Evolutionary conservation across 2,888 invertebrate genomes (phyloP).

Genomic region (Acleris laterana): DNA sequence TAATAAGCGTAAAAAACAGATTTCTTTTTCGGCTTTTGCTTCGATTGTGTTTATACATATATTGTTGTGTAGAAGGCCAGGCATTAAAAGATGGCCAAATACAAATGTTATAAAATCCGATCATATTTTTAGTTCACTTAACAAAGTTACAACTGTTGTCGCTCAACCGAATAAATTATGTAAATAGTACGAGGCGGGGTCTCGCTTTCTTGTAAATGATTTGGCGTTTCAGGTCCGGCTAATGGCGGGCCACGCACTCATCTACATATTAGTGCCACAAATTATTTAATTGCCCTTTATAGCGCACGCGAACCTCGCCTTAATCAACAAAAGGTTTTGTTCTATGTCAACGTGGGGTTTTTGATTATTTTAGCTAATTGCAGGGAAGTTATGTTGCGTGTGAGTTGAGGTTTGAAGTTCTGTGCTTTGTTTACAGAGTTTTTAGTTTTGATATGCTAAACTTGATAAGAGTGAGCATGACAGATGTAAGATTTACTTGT

Average conservation of each 20-base stretch:
- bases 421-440: no score
- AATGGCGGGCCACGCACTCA: conserved; percentile 65
- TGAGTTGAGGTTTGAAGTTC: not conserved
- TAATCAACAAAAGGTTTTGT: conserved; percentile 36
- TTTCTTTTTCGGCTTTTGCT: no score
- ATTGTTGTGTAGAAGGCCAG: no score
- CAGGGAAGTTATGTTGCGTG: conserved; percentile 12
- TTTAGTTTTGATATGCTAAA: no score
- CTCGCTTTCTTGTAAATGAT: conserved; percentile 82
- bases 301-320: conserved; percentile 41
- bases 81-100: no score
- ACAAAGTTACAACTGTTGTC: conserved; percentile 49
- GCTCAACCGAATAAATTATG: conserved; percentile 77
- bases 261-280: conserved; percentile 65
- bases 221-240: conserved; percentile 70
- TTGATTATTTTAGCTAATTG: conserved; percentile 34
- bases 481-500: no score
- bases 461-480: no score
- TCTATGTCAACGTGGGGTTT: conserved; percentile 32
- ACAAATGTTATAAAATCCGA: not conserved
- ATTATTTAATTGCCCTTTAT: conserved; percentile 76
- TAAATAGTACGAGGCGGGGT: conserved; percentile 76
- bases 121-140: not conserved
- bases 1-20: no score
- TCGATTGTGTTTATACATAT: no score